Evolutionary conservation across 2,113 vertebrate species (phyloP).

Genomic region (Mungos mungo): DNA sequence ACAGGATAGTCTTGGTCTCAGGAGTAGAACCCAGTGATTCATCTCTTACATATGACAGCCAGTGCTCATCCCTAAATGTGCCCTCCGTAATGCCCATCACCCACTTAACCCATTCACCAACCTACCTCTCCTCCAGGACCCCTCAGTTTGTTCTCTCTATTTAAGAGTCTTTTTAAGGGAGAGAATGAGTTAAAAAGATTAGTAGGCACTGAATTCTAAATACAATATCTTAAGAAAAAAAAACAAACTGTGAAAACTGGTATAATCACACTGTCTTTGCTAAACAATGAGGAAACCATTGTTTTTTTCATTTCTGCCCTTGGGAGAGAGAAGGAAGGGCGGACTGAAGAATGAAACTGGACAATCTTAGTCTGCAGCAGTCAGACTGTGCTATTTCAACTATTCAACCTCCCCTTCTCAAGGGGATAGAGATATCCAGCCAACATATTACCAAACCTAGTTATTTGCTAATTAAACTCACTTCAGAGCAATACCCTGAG

Average conservation of each 20-base stretch:
- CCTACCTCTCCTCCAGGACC: too few species aligned
- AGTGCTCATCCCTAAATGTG: too few species aligned
- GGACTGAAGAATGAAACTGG: not conserved
- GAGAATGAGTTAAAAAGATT: slow-evolving; percentile 9
- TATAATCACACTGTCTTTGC: not conserved
- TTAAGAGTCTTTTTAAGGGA: not conserved
- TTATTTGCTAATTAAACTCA: slow-evolving; percentile 49
- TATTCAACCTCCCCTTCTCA: slow-evolving; percentile 18
- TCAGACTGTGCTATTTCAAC: not conserved
- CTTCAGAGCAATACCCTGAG: slow-evolving; percentile 29
- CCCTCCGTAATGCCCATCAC: too few species aligned
- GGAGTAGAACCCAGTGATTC: too few species aligned
- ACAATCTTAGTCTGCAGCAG: not conserved
- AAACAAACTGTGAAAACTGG: not conserved
- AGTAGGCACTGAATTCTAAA: slow-evolving; percentile 32
- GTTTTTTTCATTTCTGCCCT: slow-evolving; percentile 38
- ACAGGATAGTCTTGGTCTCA: too few species aligned
- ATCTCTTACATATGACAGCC: too few species aligned
- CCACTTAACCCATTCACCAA: too few species aligned
- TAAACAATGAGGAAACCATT: not conserved
- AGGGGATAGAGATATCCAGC: not conserved
- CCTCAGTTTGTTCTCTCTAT: too few species aligned
- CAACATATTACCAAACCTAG: slow-evolving; percentile 32
- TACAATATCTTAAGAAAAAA: not conserved
- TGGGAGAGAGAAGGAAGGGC: slow-evolving; percentile 7